phyloP scores from a whole-genome alignment of 2,797 vertebrate species.

The Betta splendens region DNA sequence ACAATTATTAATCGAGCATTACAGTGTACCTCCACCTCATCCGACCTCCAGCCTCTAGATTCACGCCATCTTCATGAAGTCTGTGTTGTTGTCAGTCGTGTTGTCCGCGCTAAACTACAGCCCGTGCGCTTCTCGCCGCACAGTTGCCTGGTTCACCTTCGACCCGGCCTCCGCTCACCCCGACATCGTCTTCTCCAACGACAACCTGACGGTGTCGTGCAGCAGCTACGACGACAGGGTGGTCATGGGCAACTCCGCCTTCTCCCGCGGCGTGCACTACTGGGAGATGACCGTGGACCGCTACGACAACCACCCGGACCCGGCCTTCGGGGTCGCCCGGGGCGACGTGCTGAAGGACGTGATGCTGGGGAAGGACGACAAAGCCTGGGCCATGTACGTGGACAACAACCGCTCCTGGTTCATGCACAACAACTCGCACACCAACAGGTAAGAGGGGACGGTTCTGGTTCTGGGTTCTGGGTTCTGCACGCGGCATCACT shows the following conservation, averaged over 20 bases:
- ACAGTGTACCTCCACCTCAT: slow-evolving; percentile 47
- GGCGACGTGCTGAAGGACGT: slow-evolving; percentile 94
- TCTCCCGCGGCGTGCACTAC: slow-evolving; percentile 96
- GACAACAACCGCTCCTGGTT: slow-evolving; percentile 99
- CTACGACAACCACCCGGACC: slow-evolving; percentile 98
- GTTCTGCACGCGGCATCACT: too few species aligned
- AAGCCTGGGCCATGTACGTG: slow-evolving; percentile 99
- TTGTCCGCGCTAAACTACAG: not conserved
- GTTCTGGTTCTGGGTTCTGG: too few species aligned
- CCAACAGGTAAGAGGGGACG: slow-evolving; percentile 88
- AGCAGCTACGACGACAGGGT: slow-evolving; percentile 98
- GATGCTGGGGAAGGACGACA: slow-evolving; percentile 98
- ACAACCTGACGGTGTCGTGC: slow-evolving; percentile 98
- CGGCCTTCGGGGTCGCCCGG: slow-evolving; percentile 93
- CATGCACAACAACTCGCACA: slow-evolving; percentile 99
- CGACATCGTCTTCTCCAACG: slow-evolving; percentile 97
- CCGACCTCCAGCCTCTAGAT: slow-evolving; percentile 23
- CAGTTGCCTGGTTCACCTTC: slow-evolving; percentile 98
- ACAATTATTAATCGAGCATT: slow-evolving; percentile 16
- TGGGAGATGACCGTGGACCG: slow-evolving; percentile 97
- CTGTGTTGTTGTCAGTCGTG: not conserved
- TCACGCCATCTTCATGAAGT: slow-evolving; percentile 30
- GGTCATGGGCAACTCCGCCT: slow-evolving; percentile 91
- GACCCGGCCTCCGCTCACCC: slow-evolving; percentile 91
- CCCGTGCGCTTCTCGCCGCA: slow-evolving; percentile 13